phyloP scores from a whole-genome alignment of 2,888 invertebrate species.

The Epinotia brunnichana region DNA sequence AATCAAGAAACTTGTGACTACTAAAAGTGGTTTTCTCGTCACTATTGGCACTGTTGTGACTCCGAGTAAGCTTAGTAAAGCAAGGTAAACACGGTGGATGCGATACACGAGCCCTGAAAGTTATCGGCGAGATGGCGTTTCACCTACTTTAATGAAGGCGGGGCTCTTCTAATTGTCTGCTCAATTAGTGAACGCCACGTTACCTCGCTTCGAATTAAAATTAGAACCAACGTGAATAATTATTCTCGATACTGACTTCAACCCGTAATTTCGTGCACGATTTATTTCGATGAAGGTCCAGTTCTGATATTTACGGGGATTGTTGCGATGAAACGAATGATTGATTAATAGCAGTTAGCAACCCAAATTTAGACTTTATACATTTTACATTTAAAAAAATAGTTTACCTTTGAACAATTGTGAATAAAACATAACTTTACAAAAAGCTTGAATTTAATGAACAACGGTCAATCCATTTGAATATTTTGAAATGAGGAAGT shows the following conservation, averaged over 20 bases:
- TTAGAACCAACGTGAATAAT: conserved; percentile 41
- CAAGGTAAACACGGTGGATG: conserved; percentile 23
- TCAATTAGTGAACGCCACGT: conserved; percentile 70
- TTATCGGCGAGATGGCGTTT: conserved; percentile 61
- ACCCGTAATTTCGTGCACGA: conserved; percentile 2
- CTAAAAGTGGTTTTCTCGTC: no score
- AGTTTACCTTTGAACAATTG: no score
- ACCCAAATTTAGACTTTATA: no score
- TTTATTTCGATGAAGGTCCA: not conserved
- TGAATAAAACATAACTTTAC: no score
- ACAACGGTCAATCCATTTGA: no score
- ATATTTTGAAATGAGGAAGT: no score
- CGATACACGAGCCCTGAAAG: conserved; percentile 38
- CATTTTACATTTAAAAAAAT: no score
- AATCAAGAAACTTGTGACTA: no score
- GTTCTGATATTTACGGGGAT: not conserved
- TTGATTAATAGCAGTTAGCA: no score
- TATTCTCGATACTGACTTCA: conserved; percentile 24
- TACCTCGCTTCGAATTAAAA: conserved; percentile 43
- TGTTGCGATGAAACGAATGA: no score
- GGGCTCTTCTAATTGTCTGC: conserved; percentile 73
- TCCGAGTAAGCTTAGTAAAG: not conserved
- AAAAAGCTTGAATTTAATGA: no score
- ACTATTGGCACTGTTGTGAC: no score
- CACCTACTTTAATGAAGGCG: conserved; percentile 70